Base-by-base conservation (phyloP, 2,888 invertebrate genomes). In the Meteorus colon region DNA sequence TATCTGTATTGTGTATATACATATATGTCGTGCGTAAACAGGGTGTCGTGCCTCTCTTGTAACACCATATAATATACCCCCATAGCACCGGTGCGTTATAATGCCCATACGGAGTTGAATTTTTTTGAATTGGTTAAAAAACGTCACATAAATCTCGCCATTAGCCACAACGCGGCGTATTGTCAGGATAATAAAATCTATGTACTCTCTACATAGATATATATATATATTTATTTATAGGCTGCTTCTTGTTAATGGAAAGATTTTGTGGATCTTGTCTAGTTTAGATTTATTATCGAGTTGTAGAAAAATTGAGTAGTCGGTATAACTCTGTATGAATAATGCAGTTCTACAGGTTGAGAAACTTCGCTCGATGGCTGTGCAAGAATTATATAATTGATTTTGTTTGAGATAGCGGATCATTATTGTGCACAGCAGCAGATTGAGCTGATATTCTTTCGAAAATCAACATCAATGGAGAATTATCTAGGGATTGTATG, bases 1-100 rank as follows among this genome's bases (percentile, higher is more conserved):
- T 81, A 81, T 73, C 34, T 34, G 8, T 34, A 8, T 80, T 55
- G 19, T 51, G 27, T 31, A 45, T 51, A n/a, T 51, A 51, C 8
- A 55, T 55, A 19, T 65, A 73, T 65, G 37, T 34, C 78, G 79
- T 78, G 81, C 83, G 84, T 85, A 84, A 85, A 86, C 85, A 86
- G 82, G 79, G 81, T 78, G 82, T 82, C 77, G 79, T 77, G 66
- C 65, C 69, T 73, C 66, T 66, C 74, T 67, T 69, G 63, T 70
- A 59, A 55, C 65, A 73, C 55, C 55, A 55, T 55, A 55, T 55
- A 55, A 55, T 55, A 55, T 55, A 55, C n/a, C 55, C 55, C 41
- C 19, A 55, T 55, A 55, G 19, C 55, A 55, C 55, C 55, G 19
- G 55, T 5, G 19, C 19, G 62, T 31, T 71, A 65, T 24, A 75